phyloP scores from a whole-genome alignment of 2,888 invertebrate species.

The Geotrupes spiniger region DNA sequence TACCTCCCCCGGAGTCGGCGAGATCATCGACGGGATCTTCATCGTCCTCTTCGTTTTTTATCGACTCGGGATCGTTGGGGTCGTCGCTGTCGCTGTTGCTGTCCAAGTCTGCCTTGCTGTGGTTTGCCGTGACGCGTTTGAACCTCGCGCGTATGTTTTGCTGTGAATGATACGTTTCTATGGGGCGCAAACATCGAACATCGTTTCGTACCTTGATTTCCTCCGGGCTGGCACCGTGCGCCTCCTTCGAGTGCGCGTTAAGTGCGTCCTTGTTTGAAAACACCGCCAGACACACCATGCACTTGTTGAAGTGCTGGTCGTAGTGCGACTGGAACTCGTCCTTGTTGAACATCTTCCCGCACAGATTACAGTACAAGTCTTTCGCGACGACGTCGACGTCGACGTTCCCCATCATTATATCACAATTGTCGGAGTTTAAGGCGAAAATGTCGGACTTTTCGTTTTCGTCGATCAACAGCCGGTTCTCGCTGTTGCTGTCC shows the following conservation, averaged over 20 bases:
- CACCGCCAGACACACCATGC: constrained; percentile 47
- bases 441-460: constrained; percentile 3
- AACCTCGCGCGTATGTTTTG: constrained; percentile 29
- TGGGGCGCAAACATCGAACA: background rate
- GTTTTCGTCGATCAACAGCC: constrained; percentile 31
- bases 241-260: constrained; percentile 42
- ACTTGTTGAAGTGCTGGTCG: constrained; percentile 48
- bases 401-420: background rate
- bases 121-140: constrained; percentile 23
- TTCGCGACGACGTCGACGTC: constrained; percentile 15
- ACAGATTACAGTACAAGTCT: constrained; percentile 47
- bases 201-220: constrained; percentile 22
- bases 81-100: constrained; percentile 34
- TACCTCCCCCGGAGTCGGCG: constrained; percentile 26
- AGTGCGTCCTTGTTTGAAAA: constrained; percentile 52
- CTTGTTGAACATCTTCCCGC: constrained; percentile 45
- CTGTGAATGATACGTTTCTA: constrained; percentile 20
- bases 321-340: constrained; percentile 46
- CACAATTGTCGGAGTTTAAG: background rate
- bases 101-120: constrained; percentile 24
- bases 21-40: constrained; percentile 22
- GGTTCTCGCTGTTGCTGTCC: constrained; percentile 31
- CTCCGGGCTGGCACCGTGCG: constrained; percentile 31
- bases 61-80: constrained; percentile 29
- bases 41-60: constrained; percentile 26